Percentiles rank a stretch among this genome's conserved stretches.
These are phyloP conservation scores for Boulengeromyrus knoepffleri DNA, from an alignment of 2,113 vertebrate genomes.

Conservation along the genomic window DNA sequence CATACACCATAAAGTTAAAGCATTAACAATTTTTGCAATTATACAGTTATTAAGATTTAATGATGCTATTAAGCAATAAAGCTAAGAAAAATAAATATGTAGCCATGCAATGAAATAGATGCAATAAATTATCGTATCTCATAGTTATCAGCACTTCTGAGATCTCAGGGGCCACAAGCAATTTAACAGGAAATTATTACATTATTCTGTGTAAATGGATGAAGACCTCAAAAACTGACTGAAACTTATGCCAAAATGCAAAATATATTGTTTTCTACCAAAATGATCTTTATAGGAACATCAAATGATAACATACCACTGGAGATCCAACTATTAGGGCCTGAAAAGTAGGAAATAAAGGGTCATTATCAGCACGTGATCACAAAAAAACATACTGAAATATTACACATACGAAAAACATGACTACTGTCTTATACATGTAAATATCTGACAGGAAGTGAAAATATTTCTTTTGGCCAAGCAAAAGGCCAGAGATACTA, in stretches of 20 bases:
- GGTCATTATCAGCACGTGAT: not conserved
- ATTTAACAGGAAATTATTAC: not conserved
- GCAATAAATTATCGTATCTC: not conserved
- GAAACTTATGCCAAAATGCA: not conserved
- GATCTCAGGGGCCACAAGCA: not conserved
- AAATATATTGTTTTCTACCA: not conserved
- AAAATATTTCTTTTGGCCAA: not conserved
- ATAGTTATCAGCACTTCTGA: not conserved
- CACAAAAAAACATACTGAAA: not conserved
- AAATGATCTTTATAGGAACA: not conserved
- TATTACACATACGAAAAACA: not conserved
- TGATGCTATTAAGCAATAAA: not conserved
- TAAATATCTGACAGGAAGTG: not conserved
- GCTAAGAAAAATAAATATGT: not conserved
- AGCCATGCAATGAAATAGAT: not conserved
- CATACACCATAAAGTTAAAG: not conserved
- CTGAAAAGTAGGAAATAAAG: not conserved
- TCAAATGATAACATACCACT: not conserved
- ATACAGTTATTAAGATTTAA: not conserved
- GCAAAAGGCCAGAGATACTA: not conserved
- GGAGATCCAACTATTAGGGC: not conserved
- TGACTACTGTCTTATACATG: not conserved
- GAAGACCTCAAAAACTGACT: not conserved
- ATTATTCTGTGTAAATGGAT: not conserved
- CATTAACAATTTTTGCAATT: not conserved